Evolutionary conservation across 2,888 invertebrate genomes (phyloP).

Genomic region (Tetranychus truncatus): DNA sequence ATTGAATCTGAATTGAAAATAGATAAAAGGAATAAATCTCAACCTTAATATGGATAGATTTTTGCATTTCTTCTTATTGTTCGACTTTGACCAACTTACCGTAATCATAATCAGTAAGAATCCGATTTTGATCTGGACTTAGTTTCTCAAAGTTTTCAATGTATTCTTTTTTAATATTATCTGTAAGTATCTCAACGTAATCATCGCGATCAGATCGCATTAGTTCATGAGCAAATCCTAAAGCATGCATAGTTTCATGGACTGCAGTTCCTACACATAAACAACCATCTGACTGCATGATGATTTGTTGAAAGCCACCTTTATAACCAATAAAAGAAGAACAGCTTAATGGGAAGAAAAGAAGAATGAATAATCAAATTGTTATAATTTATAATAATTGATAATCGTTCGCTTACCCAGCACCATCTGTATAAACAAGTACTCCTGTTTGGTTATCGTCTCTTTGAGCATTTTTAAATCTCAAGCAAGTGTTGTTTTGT

Average conservation of each 20-base stretch:
- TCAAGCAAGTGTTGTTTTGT: too few species aligned
- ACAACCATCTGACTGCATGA: neutral
- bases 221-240: conserved; percentile 13
- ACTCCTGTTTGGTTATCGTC: too few species aligned
- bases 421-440: too few species aligned
- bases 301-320: too few species aligned
- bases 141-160: neutral
- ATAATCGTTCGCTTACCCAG: too few species aligned
- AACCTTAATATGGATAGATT: neutral
- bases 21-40: neutral
- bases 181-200: neutral
- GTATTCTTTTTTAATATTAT: neutral
- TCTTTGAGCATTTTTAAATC: too few species aligned
- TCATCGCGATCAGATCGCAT: conserved; percentile 11
- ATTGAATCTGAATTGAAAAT: neutral
- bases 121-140: conserved; percentile 7
- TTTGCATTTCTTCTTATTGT: neutral
- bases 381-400: too few species aligned
- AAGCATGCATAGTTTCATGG: conserved; percentile 12
- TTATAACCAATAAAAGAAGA: too few species aligned
- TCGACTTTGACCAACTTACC: neutral
- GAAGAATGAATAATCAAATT: too few species aligned
- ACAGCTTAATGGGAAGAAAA: too few species aligned
- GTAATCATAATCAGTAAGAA: conserved; percentile 8
- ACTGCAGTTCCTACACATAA: neutral